A percentile compares a stretch with the other conserved stretches of the same genome.
Evolutionary conservation across 2,888 invertebrate species (phyloP).

Genomic region (Agrilus cyanescens): DNA sequence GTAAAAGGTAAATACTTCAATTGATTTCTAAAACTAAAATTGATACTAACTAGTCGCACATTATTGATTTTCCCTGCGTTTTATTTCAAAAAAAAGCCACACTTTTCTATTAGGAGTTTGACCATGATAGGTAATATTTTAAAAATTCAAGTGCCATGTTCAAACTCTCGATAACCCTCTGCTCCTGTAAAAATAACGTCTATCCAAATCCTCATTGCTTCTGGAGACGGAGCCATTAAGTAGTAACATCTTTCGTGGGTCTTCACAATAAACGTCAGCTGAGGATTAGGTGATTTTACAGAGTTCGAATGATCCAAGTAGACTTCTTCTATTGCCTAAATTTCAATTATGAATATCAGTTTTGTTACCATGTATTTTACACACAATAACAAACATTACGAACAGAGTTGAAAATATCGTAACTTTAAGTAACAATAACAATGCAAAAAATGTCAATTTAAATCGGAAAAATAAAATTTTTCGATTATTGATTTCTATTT

Average conservation of each 20-base stretch:
- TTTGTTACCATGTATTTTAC: slow-evolving; percentile 1
- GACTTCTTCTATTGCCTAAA: slow-evolving; percentile 89
- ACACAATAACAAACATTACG: neutral
- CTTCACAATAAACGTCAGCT: slow-evolving; percentile 89
- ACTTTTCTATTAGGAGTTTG: too few species aligned
- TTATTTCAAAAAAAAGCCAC: too few species aligned
- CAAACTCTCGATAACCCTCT: slow-evolving; percentile 72
- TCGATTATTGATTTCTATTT: too few species aligned
- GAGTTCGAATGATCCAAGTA: slow-evolving; percentile 91
- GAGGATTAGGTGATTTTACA: slow-evolving; percentile 82
- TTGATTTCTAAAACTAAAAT: too few species aligned
- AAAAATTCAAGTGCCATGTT: slow-evolving; percentile 31
- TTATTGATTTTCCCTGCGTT: too few species aligned
- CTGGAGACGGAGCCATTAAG: slow-evolving; percentile 86
- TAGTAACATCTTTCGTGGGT: slow-evolving; percentile 82
- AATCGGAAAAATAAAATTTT: too few species aligned
- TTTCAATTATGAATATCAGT: slow-evolving; percentile 35
- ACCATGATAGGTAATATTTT: too few species aligned
- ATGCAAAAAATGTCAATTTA: too few species aligned
- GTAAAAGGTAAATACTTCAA: too few species aligned
- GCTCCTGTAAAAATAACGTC: slow-evolving; percentile 91
- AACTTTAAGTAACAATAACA: neutral
- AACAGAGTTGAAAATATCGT: neutral
- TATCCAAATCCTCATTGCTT: slow-evolving; percentile 93
- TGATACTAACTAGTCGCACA: too few species aligned